Conservation (phyloP, 2,113 vertebrate genomes). For the Panthera leo region DNA sequence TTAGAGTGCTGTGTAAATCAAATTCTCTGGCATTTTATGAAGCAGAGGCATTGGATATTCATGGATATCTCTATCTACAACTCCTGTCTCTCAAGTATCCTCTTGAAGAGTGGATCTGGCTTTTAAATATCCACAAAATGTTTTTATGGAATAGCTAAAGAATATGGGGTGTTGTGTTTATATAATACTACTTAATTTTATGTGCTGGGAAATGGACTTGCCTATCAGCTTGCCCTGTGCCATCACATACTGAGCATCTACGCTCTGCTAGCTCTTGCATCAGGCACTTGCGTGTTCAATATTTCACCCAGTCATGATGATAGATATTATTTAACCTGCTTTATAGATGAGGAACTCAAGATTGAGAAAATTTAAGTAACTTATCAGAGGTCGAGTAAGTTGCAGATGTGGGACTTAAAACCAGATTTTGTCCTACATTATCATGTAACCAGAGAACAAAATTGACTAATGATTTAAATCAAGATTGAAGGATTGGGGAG, state of each 20-base stretch:
- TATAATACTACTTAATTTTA: background rate
- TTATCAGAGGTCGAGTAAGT: background rate
- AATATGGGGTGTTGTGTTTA: background rate
- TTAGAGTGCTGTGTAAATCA: background rate
- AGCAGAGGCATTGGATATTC: constrained; percentile 12
- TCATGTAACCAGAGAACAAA: background rate
- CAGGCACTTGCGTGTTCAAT: background rate
- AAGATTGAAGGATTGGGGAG: constrained; percentile 10
- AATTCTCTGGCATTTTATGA: constrained; percentile 55
- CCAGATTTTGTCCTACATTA: background rate
- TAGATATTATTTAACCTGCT: background rate
- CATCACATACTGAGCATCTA: background rate
- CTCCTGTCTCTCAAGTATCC: background rate
- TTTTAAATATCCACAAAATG: constrained; percentile 32
- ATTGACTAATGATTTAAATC: background rate
- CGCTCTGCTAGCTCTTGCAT: background rate
- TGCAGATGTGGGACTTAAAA: background rate
- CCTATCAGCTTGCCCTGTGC: background rate
- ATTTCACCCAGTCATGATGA: background rate
- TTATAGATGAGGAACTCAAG: background rate
- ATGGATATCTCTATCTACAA: constrained; percentile 2
- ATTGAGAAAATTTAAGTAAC: background rate
- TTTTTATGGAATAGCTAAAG: background rate
- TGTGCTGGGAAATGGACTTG: background rate
- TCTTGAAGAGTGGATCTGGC: constrained; percentile 6